phyloP scores from a whole-genome alignment of 2,797 vertebrate genomes.

The Petrocephalus schoutedeni region DNA sequence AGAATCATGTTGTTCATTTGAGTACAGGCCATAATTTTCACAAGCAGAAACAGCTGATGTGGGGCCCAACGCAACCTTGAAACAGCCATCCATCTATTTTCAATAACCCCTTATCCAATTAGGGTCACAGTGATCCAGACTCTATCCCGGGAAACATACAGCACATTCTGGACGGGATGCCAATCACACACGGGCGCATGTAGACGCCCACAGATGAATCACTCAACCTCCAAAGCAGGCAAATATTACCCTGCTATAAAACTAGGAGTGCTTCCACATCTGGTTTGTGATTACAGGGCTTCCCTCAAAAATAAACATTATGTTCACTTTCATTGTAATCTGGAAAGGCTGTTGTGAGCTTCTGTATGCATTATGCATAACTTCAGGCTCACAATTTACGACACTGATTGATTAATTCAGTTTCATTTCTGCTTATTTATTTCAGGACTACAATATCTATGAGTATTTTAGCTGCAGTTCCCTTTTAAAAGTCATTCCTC shows the following conservation, averaged over 20 bases:
- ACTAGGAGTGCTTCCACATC: background rate
- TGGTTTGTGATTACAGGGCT: background rate
- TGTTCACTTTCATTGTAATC: background rate
- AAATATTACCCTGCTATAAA: slow-evolving; percentile 3
- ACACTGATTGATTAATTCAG: background rate
- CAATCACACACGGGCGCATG: background rate
- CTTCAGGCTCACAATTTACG: background rate
- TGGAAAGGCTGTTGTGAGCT: background rate
- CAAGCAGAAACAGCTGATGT: background rate
- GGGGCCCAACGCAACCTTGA: background rate
- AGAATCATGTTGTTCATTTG: background rate
- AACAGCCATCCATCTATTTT: background rate
- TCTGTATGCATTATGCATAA: slow-evolving; percentile 1
- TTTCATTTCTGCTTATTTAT: background rate
- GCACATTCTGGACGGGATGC: background rate
- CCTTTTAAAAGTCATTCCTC: background rate
- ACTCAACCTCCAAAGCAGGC: background rate
- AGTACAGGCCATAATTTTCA: background rate
- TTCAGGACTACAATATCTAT: background rate
- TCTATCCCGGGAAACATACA: background rate
- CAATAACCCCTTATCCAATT: background rate
- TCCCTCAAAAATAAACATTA: background rate
- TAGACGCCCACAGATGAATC: background rate
- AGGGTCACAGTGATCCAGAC: background rate
- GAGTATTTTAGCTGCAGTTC: background rate